These are phyloP conservation scores for Camponotus vicinus DNA, from an alignment of 1,140 invertebrate genomes.

Conservation along the genomic window DNA sequence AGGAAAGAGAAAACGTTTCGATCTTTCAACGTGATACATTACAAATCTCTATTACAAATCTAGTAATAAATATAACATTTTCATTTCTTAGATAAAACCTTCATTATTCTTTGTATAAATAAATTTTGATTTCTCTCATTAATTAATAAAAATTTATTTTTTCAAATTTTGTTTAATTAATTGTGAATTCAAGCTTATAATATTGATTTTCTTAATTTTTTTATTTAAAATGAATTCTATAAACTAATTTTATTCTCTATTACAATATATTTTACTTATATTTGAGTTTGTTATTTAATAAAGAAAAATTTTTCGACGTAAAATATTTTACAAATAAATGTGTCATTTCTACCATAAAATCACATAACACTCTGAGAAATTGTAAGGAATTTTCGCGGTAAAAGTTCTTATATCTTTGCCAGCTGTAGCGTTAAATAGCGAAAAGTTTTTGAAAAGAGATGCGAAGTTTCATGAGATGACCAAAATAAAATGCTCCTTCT, in stretches of 20 bases:
- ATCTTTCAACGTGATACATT: not conserved
- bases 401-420: constrained; percentile 37
- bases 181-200: not conserved
- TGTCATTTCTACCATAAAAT: not conserved
- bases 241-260: not conserved
- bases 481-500: constrained; percentile 42
- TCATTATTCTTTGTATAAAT: not conserved
- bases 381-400: not conserved
- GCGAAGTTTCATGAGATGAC: constrained; percentile 20
- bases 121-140: not conserved
- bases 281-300: not conserved
- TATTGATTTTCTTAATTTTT: not conserved
- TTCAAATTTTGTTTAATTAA: not conserved
- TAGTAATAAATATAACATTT: not conserved
- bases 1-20: not conserved
- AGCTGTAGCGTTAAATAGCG: constrained; percentile 16
- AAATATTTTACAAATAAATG: not conserved
- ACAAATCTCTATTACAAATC: not conserved
- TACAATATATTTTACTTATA: constrained; percentile 1
- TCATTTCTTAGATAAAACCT: not conserved
- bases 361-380: not conserved
- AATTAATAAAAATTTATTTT: not conserved
- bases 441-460: constrained; percentile 43
- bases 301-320: not conserved
- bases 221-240: not conserved